Base-by-base conservation (phyloP, 2,888 invertebrate genomes). In the Pantelozetes paolii region DNA sequence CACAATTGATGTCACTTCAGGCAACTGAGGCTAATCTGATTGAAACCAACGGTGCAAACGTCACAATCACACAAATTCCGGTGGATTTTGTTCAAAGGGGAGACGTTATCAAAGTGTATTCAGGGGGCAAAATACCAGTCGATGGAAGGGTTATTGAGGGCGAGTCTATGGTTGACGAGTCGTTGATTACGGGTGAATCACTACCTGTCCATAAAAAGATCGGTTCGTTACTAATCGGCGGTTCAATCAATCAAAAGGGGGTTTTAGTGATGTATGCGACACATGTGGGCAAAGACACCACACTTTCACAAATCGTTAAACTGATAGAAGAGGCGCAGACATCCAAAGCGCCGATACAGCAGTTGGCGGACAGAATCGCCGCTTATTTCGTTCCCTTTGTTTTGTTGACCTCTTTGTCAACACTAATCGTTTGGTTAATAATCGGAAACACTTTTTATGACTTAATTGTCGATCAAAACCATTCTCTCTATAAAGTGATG, bases 301-400 rank as follows among this genome's bases (percentile, higher is more conserved):
- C 86, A 1, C 81, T 86, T 36, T 82, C 85, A 18, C 86, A 86
- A 80, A 86, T 86, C 76, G 86, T 86, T 18, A 82, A 83, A 76
- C 82, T 86, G 15, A 98, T 99, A 0, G 98, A 99, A 83, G 97
- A 98, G 82, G 99, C 99, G 0, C 99, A 99, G 84, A 94, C 95
- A 5, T 94, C 94, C 42, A 99, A 99, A 81, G 98, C 99, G 0
- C 99, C 99, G 2, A 96, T 99, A 78, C 99, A 99, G 82, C 90
- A 98, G 78, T 83, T 97, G 57, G 99, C 99, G 0, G 99, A 99
- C 82, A 92, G 89, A 80, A 94, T 99, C 75, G 98, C 99, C 3
- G 97, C 97, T 9, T 94, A 94, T 82, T 99, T 99, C 84, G 98
- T 99, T 15, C 99, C 99, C 0, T 86, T 91, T 30, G 97, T 99